Base-by-base conservation (phyloP, 2,797 vertebrate genomes). In the Melopsittacus undulatus region DNA sequence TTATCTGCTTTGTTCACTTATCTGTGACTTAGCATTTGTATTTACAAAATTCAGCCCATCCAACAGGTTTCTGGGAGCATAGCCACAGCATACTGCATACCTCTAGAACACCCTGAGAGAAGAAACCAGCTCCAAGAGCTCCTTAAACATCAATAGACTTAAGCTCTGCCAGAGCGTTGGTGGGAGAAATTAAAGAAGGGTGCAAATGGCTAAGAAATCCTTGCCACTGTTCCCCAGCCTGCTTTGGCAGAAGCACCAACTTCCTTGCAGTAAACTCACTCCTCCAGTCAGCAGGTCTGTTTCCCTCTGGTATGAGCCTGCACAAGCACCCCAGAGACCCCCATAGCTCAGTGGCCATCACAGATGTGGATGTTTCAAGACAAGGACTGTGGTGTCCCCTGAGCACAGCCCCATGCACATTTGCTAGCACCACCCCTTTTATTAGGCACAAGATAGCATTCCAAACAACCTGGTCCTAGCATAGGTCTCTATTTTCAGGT, bases 1-100 rank as follows among this genome's bases (percentile, higher is more conserved):
- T 92, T 92, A 78, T 94, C 74, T 85, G 42, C 77, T 81, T 90
- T 66, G 46, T 86, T 94, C 24, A 92, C 92, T 91, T 87, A 75
- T 83, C 82, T 87, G 36, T 54, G 63, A 78, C 43, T 89, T 89
- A 83, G 42, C 72, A 85, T 94, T 91, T 78, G 11, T 87, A 83
- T 90, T 91, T 91, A 75, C 74, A 83, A 92, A 90, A 88, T 38
- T 36, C 43, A 94, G 66, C 89, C 80, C 52, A 95, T 83, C 88
- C 67, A 82, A 74, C 92, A 94, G 87, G 95, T 95, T 96, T 87
- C 61, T 94, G 61, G 43, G 73, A 87, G 36, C 54, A 18, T 2
- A 81, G 80, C 54, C 57, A 68, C 42, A 75, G 59, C 2, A 1
- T 51, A 61, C 43, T 91, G 73, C 66, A 43, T 42, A 52, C 79